These are phyloP conservation scores for Nemopilema nomurai DNA, from an alignment of 30 jellyfish, hydroid and myxozoan genomes.

Conservation along the genomic window DNA sequence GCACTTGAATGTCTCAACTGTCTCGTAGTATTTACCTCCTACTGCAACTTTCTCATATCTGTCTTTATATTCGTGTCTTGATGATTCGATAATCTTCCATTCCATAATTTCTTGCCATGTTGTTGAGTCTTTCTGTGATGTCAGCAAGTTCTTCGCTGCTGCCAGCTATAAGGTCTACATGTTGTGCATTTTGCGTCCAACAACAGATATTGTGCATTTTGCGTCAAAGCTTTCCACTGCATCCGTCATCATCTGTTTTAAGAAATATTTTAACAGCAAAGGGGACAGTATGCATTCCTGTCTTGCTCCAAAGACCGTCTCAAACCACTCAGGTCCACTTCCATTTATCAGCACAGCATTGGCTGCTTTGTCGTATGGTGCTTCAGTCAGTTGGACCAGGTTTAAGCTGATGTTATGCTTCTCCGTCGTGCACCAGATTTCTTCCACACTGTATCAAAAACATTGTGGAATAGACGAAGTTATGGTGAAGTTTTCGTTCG, in stretches of 20 bases:
- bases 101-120: neutral
- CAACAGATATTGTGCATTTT: too few relatives aligned
- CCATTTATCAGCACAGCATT: too few relatives aligned
- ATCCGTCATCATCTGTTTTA: neutral
- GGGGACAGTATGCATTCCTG: neutral
- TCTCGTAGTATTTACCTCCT: neutral
- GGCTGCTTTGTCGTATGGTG: too few relatives aligned
- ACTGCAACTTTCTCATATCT: neutral
- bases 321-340: too few relatives aligned
- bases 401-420: too few relatives aligned
- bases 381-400: too few relatives aligned
- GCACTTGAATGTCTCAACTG: neutral
- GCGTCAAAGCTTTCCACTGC: neutral
- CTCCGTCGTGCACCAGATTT: too few relatives aligned
- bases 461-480: neutral
- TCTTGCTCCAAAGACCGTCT: neutral
- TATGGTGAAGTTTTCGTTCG: slow-evolving; percentile 1
- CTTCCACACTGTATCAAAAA: slow-evolving; percentile 21
- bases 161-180: neutral
- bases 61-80: neutral
- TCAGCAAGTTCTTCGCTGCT: neutral
- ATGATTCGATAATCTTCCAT: neutral
- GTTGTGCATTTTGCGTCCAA: too few relatives aligned
- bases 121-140: neutral
- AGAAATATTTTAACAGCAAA: neutral